Conservation (phyloP, 2,113 vertebrate genomes). For the Callipepla californica region DNA sequence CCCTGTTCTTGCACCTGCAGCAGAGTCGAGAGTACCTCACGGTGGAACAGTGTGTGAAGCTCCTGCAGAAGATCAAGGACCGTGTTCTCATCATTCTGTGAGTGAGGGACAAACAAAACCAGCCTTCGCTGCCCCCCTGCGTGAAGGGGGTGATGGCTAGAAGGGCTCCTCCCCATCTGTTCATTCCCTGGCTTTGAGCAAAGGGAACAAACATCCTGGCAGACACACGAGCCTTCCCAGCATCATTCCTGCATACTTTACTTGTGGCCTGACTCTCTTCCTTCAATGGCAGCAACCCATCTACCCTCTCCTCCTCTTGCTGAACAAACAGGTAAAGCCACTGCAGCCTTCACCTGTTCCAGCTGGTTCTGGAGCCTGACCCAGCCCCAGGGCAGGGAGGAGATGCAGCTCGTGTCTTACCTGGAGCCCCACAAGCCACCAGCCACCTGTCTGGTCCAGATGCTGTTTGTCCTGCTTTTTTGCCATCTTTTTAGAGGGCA, state of each 20-base stretch:
- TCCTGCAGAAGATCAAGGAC: conserved; percentile 78
- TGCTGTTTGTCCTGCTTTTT: background rate
- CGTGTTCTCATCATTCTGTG: conserved; percentile 82
- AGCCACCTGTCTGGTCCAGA: background rate
- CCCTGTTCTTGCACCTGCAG: conserved; percentile 69
- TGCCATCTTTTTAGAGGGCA: background rate
- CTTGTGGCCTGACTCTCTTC: background rate
- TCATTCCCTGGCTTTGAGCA: background rate
- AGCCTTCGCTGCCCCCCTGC: background rate
- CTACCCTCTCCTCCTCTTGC: background rate
- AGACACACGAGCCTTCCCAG: accelerated
- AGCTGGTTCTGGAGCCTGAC: background rate
- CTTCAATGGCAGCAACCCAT: background rate
- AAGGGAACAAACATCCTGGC: background rate
- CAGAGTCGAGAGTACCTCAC: conserved; percentile 62
- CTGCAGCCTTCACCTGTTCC: background rate
- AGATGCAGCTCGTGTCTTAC: background rate
- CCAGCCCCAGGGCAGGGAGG: background rate
- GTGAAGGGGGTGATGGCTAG: background rate
- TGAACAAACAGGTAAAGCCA: background rate
- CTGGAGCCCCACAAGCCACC: background rate
- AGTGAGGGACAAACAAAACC: conserved; percentile 56
- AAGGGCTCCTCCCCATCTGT: background rate
- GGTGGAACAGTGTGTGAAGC: conserved; percentile 66
- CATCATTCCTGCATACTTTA: background rate